Evolutionary conservation across 2,797 vertebrate species (phyloP).

Genomic region (Myotis findleyi): DNA sequence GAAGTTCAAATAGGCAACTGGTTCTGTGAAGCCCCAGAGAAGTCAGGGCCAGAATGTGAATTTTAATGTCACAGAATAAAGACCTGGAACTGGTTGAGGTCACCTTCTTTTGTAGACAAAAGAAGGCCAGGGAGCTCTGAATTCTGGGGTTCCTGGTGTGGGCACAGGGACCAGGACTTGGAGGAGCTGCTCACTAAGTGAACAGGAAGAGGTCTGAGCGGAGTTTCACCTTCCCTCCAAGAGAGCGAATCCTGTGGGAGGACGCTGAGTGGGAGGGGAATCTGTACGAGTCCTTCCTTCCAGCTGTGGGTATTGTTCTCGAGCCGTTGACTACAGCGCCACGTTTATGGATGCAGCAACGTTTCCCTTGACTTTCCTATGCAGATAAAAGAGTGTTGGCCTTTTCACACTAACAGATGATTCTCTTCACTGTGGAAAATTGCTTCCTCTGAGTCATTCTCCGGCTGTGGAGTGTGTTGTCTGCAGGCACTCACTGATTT

Average conservation of each 20-base stretch:
- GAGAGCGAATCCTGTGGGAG: neutral
- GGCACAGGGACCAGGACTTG: neutral
- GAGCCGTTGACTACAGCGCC: neutral
- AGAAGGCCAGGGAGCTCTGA: neutral
- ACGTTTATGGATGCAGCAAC: neutral
- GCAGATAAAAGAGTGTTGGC: conserved; percentile 64
- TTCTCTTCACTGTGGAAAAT: conserved; percentile 68
- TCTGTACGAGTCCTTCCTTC: neutral
- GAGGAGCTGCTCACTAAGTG: neutral
- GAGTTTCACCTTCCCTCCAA: neutral
- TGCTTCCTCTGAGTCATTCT: conserved; percentile 77
- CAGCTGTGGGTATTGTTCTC: conserved; percentile 64
- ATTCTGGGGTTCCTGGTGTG: neutral
- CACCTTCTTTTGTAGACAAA: neutral
- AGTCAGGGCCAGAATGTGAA: neutral
- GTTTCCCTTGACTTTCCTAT: conserved; percentile 37
- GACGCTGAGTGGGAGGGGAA: neutral
- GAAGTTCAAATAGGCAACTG: neutral
- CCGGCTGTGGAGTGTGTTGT: conserved; percentile 41
- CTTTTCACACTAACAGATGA: conserved; percentile 58
- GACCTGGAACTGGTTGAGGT: neutral
- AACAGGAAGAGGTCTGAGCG: conserved; percentile 28
- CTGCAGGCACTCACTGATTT: conserved; percentile 58
- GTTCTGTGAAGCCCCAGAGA: neutral
- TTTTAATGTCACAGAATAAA: conserved; percentile 48